Percentiles rank a stretch among this genome's conserved stretches.
Evolutionary conservation across 2,797 vertebrate species (phyloP).

Genomic region (Agapornis canus): DNA sequence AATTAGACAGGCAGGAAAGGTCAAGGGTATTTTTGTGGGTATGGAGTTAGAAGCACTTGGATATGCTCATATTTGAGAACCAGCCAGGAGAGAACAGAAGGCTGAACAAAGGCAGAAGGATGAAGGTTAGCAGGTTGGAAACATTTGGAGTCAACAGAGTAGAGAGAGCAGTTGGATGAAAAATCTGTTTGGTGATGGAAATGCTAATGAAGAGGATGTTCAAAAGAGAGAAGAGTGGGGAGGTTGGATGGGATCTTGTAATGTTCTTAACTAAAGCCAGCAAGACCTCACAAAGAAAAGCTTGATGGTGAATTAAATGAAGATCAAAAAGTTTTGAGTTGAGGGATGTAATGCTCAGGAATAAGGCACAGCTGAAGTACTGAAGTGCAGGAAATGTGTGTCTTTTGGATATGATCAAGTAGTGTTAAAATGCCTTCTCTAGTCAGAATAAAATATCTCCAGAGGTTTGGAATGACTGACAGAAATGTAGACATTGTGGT

Average conservation of each 20-base stretch:
- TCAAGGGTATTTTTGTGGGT: conserved; percentile 59
- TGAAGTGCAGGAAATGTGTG: neutral
- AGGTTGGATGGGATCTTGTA: neutral
- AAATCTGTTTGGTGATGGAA: conserved; percentile 63
- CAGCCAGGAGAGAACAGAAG: conserved; percentile 65
- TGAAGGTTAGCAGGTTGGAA: conserved; percentile 70
- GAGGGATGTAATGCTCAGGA: neutral
- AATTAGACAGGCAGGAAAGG: conserved; percentile 49
- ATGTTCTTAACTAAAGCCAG: conserved; percentile 19
- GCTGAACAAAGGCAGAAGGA: conserved; percentile 61
- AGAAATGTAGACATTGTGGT: neutral
- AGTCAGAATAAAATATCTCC: neutral
- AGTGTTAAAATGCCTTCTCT: neutral
- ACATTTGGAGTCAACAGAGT: conserved; percentile 59
- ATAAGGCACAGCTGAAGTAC: neutral
- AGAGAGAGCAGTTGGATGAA: conserved; percentile 67
- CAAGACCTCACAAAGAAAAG: neutral
- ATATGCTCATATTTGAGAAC: conserved; percentile 41
- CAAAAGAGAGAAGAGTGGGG: conserved; percentile 2
- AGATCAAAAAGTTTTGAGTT: neutral
- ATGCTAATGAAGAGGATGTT: conserved; percentile 50
- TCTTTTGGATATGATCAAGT: neutral
- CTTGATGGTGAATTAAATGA: neutral
- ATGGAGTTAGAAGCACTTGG: conserved; percentile 41
- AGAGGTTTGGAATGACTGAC: neutral